A percentile compares a stretch with the other conserved stretches of the same genome.
phyloP scores from a whole-genome alignment of 1,140 invertebrate species.

The Manduca sexta region DNA sequence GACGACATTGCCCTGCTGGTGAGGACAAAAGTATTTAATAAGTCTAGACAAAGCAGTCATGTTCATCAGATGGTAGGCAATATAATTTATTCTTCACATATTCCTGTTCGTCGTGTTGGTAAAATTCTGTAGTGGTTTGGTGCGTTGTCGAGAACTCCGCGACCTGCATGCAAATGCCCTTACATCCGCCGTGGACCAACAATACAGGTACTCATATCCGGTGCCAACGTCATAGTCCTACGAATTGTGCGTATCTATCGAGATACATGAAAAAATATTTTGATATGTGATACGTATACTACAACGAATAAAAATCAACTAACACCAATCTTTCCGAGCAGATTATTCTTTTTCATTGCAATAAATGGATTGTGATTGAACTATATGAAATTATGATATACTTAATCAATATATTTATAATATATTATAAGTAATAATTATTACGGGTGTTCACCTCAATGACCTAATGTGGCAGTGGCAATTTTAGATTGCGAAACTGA shows the following conservation, averaged over 20 bases:
- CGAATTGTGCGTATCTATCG: background rate
- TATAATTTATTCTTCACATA: too few relatives aligned
- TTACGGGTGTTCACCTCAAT: too few relatives aligned
- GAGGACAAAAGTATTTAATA: too few relatives aligned
- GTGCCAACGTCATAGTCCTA: conserved; percentile 14
- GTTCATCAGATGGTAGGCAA: background rate
- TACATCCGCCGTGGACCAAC: conserved; percentile 61
- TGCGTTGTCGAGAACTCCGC: conserved; percentile 45
- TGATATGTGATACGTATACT: background rate
- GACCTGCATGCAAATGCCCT: conserved; percentile 57
- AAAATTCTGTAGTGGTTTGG: background rate
- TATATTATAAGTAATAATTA: too few relatives aligned
- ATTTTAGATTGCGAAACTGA: too few relatives aligned
- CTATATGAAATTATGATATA: too few relatives aligned
- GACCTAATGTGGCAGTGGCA: too few relatives aligned
- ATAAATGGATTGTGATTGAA: too few relatives aligned
- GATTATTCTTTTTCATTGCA: background rate
- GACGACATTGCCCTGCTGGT: too few relatives aligned
- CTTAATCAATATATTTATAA: too few relatives aligned
- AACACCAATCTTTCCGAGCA: background rate
- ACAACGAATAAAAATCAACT: background rate
- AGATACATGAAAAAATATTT: background rate
- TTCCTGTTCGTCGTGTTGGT: background rate
- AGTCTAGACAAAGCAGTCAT: background rate
- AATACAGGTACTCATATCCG: conserved; percentile 51